A percentile compares a stretch with the other conserved stretches of the same genome.
Evolutionary conservation across 2,888 invertebrate genomes (phyloP).

Genomic region (Morpho deidamia): DNA sequence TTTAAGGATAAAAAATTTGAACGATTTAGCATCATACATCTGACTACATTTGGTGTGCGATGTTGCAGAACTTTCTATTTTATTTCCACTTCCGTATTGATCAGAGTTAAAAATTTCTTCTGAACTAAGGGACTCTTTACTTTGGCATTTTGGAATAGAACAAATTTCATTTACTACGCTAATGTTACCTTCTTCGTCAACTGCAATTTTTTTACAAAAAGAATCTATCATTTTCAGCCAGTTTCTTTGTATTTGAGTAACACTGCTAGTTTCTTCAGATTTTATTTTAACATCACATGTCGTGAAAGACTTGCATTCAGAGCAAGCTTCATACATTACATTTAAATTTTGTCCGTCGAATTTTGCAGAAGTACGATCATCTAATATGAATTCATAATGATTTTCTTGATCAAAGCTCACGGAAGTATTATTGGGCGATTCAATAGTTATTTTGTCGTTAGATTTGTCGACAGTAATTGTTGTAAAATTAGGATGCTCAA

Average conservation of each 20-base stretch:
- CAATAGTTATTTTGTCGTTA: slow-evolving; percentile 43
- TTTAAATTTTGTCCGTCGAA: slow-evolving; percentile 53
- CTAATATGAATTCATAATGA: slow-evolving; percentile 49
- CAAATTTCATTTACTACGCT: slow-evolving; percentile 35
- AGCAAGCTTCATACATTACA: slow-evolving; percentile 51
- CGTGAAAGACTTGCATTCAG: slow-evolving; percentile 47
- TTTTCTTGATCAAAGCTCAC: slow-evolving; percentile 43
- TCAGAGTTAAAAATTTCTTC: slow-evolving; percentile 23
- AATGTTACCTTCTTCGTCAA: slow-evolving; percentile 57
- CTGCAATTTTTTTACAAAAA: slow-evolving; percentile 45
- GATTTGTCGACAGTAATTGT: slow-evolving; percentile 64
- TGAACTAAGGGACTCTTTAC: slow-evolving; percentile 28
- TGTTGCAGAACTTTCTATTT: slow-evolving; percentile 38
- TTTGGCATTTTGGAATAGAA: slow-evolving; percentile 29
- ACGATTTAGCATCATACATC: slow-evolving; percentile 44
- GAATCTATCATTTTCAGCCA: slow-evolving; percentile 66
- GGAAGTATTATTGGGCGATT: slow-evolving; percentile 52
- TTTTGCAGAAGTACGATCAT: slow-evolving; percentile 44
- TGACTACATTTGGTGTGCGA: slow-evolving; percentile 51
- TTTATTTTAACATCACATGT: slow-evolving; percentile 49
- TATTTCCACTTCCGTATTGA: slow-evolving; percentile 27
- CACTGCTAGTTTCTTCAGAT: slow-evolving; percentile 32
- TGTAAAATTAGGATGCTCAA: slow-evolving; percentile 75
- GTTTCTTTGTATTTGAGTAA: slow-evolving; percentile 34
- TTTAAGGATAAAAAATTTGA: slow-evolving; percentile 52